Conservation (phyloP, 2,888 invertebrate species). For the Caenorhabditis sp. region DNA sequence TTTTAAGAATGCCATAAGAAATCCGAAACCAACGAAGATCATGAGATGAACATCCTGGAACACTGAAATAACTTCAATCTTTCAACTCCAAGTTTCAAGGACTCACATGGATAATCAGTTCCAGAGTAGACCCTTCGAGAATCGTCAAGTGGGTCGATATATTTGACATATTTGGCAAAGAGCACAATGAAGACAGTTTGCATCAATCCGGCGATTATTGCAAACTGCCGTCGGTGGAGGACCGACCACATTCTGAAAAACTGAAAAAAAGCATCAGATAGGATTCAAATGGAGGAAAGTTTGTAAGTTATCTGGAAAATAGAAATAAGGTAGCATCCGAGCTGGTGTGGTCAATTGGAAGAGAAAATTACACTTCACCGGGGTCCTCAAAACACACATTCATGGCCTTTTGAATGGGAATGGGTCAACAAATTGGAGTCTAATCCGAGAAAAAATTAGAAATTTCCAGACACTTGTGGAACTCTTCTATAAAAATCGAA, state of each 20-base stretch:
- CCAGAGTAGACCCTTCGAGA: slow-evolving; percentile 74
- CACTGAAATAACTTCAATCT: slow-evolving; percentile 70
- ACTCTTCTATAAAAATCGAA: too few relatives aligned
- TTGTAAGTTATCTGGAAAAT: too few relatives aligned
- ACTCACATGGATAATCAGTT: slow-evolving; percentile 78
- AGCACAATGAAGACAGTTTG: slow-evolving; percentile 78
- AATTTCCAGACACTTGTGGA: too few relatives aligned
- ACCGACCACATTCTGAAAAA: slow-evolving; percentile 63
- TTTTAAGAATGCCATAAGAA: slow-evolving; percentile 82
- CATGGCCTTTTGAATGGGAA: too few relatives aligned
- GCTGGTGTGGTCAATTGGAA: too few relatives aligned
- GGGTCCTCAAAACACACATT: too few relatives aligned
- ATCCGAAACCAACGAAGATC: slow-evolving; percentile 82
- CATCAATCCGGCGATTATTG: slow-evolving; percentile 77
- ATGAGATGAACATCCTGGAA: slow-evolving; percentile 83
- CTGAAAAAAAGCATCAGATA: not conserved
- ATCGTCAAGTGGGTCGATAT: slow-evolving; percentile 77
- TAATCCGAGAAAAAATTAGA: too few relatives aligned
- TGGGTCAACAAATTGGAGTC: too few relatives aligned
- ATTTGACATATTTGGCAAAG: slow-evolving; percentile 77
- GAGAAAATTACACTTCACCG: too few relatives aligned
- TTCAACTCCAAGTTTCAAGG: too few relatives aligned
- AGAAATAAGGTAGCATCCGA: too few relatives aligned
- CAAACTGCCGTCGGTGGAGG: slow-evolving; percentile 77
- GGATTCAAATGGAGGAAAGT: too few relatives aligned